These are phyloP conservation scores for Antennarius maculatus DNA, from an alignment of 2,797 vertebrate genomes.

Conservation along the genomic window DNA sequence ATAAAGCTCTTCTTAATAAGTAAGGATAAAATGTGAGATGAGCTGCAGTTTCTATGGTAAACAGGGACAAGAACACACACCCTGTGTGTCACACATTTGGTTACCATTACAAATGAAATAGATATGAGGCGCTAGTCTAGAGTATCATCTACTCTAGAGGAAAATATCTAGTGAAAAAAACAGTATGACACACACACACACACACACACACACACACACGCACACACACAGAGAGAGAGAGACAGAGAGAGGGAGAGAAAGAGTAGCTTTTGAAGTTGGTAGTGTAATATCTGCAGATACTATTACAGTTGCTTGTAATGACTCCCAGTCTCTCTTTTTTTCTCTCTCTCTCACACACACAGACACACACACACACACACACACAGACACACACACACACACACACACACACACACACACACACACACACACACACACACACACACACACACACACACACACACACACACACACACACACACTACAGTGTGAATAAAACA, in stretches of 20 bases:
- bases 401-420: conserved; percentile 26
- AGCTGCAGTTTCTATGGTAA: not conserved
- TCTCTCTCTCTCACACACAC: not conserved
- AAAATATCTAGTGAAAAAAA: not conserved
- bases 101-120: not conserved
- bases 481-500: conserved; percentile 64
- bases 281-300: conserved; percentile 48
- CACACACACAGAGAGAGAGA: too few species aligned
- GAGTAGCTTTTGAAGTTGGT: conserved; percentile 5
- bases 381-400: conserved; percentile 25
- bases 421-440: conserved; percentile 25
- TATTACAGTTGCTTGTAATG: conserved; percentile 63
- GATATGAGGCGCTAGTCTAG: not conserved
- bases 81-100: not conserved
- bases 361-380: conserved; percentile 21
- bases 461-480: conserved; percentile 23
- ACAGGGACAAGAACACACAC: not conserved
- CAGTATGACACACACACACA: not conserved
- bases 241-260: too few species aligned
- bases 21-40: not conserved
- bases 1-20: not conserved
- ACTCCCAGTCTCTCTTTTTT: too few species aligned
- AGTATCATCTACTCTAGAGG: conserved; percentile 33
- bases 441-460: conserved; percentile 25
- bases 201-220: not conserved